Base-by-base conservation (phyloP, 2,797 vertebrate genomes). In the Sebastes cheni region DNA sequence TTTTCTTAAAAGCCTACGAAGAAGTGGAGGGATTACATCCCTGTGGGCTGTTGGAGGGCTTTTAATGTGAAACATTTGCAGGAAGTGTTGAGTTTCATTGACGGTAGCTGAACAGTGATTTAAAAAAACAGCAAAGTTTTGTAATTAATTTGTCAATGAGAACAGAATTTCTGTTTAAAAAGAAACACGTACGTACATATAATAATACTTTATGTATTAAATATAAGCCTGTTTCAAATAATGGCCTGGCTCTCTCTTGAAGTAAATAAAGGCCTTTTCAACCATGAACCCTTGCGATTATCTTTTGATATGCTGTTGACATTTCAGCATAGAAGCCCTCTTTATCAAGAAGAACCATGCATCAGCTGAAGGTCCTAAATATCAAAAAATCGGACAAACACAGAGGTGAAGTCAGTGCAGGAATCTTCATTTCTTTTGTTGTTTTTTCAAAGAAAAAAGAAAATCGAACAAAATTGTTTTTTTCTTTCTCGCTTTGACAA, bases 401-500 rank as follows among this genome's bases (percentile, higher is more conserved):
- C 36, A 1, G 34, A 65, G 62, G 34, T 18, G 67, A 61, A 23
- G 29, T 18, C 5, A 27, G 39, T 5, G 25, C 52, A 54, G 23
- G 25, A 62, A 80, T 62, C 55, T 56, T 29, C 10, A 18, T 72
- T 67, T 83, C 18, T 80, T 67, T 56, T 14, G 50, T 52, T 52
- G 20, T 52, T 68, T 50, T 14, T 2, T 23, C 16, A 56, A 73
- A 42, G 8, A 54, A 50, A 67, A 64, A 54, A 59, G 8, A 64
- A n/a, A 67, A 79, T 14, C 3, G 6, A 30, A 39, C 5, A 56
- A 61, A 67, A 71, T 14, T 27, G 56, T 36, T 16, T 62, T 61
- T 25, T 32, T 82, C 42, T 72, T 59, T 80, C 60, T 67, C 16
- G n/a, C 22, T 76, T 55, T 9, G 56, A 72, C 67, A 78, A 78